Evolutionary conservation across 1,140 invertebrate species (phyloP), one percentile per base, ranked within the genome.

Genomic region (Cataglyphis hispanica): DNA sequence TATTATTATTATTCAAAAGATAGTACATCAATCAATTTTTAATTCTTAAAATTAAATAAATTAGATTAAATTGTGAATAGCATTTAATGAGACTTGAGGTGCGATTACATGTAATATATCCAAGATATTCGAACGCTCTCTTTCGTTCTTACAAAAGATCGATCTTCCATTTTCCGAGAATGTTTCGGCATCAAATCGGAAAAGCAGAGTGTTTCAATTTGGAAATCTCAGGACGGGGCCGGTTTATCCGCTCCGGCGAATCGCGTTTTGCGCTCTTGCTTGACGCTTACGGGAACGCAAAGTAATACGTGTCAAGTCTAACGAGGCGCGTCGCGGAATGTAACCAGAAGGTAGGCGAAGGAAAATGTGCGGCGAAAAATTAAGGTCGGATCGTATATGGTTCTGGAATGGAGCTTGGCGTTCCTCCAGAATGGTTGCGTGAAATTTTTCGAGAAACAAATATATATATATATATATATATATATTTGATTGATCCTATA

Each of bases 281-380:
- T 27, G 81, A 67, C 50, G 86, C 31, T 86, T 63, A 56, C 81
- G 53, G 53, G 78, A 83, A 83, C 74, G 78, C 78, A 83, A 93
- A 93, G 92, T 93, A 94, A 94, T 93, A 93, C 92, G 92, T 93
- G 93, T 94, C 93, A 93, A 93, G 92, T 93, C 89, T 89, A 93
- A 92, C 90, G 89, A 91, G 91, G 91, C 93, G 89, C 92, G 92
- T 92, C 90, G 92, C 84, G 91, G 93, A 93, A 93, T 92, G 91
- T 87, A 90, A 87, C 84, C 91, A 88, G 88, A 85, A 92, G 43
- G 10, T 43, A 43, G 90, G 91, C 91, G 89, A 88, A 91, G 72
- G 86, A 91, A 90, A 80, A 92, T 76, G 78, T 43, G 61, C 70
- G 31, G 25, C 13, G 67, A 74, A 83, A 81, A 83, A 83, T 74